Base-by-base conservation (phyloP, 1,140 invertebrate species). In the Leucophenga varia region DNA sequence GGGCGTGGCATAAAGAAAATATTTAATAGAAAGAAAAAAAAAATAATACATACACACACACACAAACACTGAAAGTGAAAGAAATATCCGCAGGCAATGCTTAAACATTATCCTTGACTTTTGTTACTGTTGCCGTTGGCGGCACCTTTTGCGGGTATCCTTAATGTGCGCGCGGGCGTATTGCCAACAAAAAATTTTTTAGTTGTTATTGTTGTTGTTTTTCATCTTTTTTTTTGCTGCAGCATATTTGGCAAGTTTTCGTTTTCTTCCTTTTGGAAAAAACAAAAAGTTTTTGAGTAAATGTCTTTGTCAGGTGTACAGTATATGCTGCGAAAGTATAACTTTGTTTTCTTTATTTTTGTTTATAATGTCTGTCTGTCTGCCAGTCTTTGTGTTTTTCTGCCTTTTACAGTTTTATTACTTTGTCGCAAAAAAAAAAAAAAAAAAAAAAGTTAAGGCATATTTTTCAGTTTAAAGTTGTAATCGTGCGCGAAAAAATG, bases 261-360 rank as follows among this genome's bases (percentile, higher is more conserved):
- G n/a, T n/a, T n/a, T n/a, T n/a, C n/a, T n/a, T n/a, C n/a, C n/a
- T n/a, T n/a, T n/a, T n/a, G n/a, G n/a, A n/a, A n/a, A n/a, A n/a
- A n/a, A n/a, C n/a, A n/a, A n/a, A 61, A 67, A 68, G 48, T 67
- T 67, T 67, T 67, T 67, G 63, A 67, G 64, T 67, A 68, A 67
- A 67, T 67, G 63, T 67, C 63, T 67, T 67, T 67, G 63, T 67
- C 63, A 67, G 63, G 64, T 68, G 63, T 63, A 58, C n/a, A n/a
- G n/a, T n/a, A n/a, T n/a, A n/a, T n/a, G 50, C 13, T 20, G 36
- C n/a, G n/a, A n/a, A n/a, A n/a, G n/a, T n/a, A n/a, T n/a, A n/a
- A n/a, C n/a, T n/a, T n/a, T n/a, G n/a, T n/a, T n/a, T n/a, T n/a
- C n/a, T n/a, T n/a, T n/a, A n/a, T n/a, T n/a, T n/a, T n/a, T n/a